These are phyloP conservation scores for Beroe ovata DNA, from an alignment of 37 sponge, comb jelly and placozoan genomes.

Conservation along the genomic window DNA sequence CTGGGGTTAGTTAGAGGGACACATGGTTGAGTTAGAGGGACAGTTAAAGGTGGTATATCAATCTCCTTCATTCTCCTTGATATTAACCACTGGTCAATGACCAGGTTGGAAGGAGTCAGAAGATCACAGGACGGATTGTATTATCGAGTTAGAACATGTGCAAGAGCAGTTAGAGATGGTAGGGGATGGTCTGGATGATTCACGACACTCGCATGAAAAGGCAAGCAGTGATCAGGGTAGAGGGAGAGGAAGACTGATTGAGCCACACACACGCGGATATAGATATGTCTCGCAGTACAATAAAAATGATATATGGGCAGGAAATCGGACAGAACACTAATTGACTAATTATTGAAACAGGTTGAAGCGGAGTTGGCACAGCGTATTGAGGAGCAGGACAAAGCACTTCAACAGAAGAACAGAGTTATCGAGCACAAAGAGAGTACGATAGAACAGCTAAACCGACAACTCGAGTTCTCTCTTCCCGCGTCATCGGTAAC, in stretches of 20 bases:
- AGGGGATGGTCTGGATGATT: not conserved
- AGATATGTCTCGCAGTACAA: no score
- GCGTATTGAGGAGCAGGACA: conserved; percentile 51
- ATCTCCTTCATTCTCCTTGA: no score
- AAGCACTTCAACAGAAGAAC: conserved; percentile 7
- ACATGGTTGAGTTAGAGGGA: no score
- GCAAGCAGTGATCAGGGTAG: no score
- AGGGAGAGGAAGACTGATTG: no score
- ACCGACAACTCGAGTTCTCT: conserved; percentile 9
- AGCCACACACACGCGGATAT: no score
- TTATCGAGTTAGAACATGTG: conserved; percentile 19
- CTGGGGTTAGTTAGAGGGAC: no score
- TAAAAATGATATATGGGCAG: no score
- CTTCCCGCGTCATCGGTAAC: not conserved
- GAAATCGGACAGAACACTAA: no score
- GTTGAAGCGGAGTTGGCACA: conserved; percentile 7
- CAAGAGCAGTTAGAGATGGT: not conserved
- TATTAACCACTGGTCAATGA: no score
- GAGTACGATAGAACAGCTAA: conserved; percentile 47
- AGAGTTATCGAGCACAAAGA: conserved; percentile 19
- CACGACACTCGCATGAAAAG: not conserved
- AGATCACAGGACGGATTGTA: not conserved
- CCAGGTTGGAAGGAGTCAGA: conserved; percentile 50
- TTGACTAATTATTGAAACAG: conserved; percentile 3
- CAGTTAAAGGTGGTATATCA: no score